phyloP scores from a whole-genome alignment of 1,140 invertebrate genomes.

The Semibalanus balanoides region DNA sequence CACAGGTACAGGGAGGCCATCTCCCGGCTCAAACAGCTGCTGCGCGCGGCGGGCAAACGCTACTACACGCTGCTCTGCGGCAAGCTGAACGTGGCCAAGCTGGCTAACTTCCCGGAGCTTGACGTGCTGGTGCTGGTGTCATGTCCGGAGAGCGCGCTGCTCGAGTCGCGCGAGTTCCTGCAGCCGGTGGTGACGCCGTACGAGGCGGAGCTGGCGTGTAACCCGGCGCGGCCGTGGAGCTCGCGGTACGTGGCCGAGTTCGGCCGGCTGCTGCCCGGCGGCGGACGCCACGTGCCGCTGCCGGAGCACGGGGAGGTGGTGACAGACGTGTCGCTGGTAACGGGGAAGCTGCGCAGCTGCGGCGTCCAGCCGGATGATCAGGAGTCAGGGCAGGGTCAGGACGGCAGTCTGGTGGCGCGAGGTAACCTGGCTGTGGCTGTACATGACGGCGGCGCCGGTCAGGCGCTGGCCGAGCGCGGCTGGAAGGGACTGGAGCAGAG shows the following conservation, averaged over 20 bases:
- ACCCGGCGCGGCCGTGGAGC: slow-evolving; percentile 39
- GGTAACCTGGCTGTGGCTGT: slow-evolving; percentile 1
- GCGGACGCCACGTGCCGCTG: background rate
- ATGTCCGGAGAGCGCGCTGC: slow-evolving; percentile 69
- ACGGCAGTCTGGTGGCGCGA: background rate
- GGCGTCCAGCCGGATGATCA: slow-evolving; percentile 16
- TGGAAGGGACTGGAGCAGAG: slow-evolving; percentile 34
- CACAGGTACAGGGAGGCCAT: slow-evolving; percentile 63
- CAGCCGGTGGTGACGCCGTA: slow-evolving; percentile 81
- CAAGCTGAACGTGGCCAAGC: slow-evolving; percentile 77
- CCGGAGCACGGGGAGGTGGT: slow-evolving; percentile 16
- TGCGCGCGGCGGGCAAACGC: slow-evolving; percentile 61
- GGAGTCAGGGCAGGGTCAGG: background rate
- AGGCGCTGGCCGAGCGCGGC: slow-evolving; percentile 12
- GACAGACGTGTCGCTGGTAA: slow-evolving; percentile 25
- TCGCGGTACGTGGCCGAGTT: slow-evolving; percentile 60
- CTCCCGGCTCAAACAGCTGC: slow-evolving; percentile 51
- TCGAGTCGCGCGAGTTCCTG: slow-evolving; percentile 70
- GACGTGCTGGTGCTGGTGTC: slow-evolving; percentile 80
- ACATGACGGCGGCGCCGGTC: slow-evolving; percentile 6
- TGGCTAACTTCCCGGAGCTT: slow-evolving; percentile 86
- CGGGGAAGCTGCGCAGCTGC: slow-evolving; percentile 23
- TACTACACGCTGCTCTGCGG: slow-evolving; percentile 82
- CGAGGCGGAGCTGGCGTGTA: slow-evolving; percentile 80
- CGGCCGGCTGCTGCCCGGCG: slow-evolving; percentile 50